Evolutionary conservation across 2,113 vertebrate genomes (phyloP), one percentile per base, ranked within the genome.

Genomic region (Zeus faber): DNA sequence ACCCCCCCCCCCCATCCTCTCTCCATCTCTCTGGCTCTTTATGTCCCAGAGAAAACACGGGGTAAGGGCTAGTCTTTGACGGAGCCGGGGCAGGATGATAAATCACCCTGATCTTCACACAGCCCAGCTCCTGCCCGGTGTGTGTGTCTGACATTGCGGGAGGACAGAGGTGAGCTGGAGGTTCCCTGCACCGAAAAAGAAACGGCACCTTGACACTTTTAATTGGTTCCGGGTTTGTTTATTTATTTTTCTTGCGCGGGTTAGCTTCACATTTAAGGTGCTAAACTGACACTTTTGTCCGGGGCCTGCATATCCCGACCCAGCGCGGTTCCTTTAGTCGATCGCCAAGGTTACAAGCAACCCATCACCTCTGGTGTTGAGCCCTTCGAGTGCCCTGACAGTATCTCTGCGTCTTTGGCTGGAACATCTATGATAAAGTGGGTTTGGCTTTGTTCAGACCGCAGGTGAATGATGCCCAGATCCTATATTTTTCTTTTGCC

Each of bases 41-140:
- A 25, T 24, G 31, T 57, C 67, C 64, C 52, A 67, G 75, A 65
- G 62, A 75, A 84, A 84, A 58, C 55, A 82, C 33, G 13, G 20
- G 65, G 67, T 41, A 44, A 20, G 70, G 66, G 18, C 35, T 55
- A 44, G 46, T 61, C 69, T 71, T 66, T 79, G 72, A 72, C 51
- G 10, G 55, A 45, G 50, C 1, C 3, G 3, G 44, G 68, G 65
- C 65, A 71, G 57, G 54, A 70, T 77, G 72, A 80, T 85, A 78
- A 85, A 85, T 87, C 85, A 85, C 44, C n/a, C 14, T 2, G 48
- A 0, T 18, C 67, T 70, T 60, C 76, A 60, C 52, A n/a, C 33
- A 11, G 31, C 37, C 47, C 62, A 4, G 50, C 62, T 63, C 61
- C 56, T 64, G 68, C 58, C 72, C 73, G 72, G 14, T 68, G 76